These are phyloP conservation scores for Lingula anatina DNA, from an alignment of 2,888 invertebrate species.

Conservation along the genomic window DNA sequence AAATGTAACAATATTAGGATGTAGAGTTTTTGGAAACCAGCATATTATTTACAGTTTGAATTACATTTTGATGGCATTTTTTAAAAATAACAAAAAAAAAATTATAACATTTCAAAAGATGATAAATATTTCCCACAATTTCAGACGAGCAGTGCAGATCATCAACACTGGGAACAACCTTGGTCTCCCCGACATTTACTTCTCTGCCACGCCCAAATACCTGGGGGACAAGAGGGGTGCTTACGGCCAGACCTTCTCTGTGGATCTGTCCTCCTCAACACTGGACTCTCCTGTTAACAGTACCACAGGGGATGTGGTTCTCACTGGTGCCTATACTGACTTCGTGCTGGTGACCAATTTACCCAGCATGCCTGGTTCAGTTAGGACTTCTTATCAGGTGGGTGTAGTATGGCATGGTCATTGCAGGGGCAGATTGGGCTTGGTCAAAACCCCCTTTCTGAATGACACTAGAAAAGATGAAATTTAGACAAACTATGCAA, in stretches of 20 bases:
- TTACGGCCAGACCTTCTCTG: constrained; percentile 17
- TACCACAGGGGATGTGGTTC: constrained; percentile 17
- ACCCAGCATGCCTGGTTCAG: constrained; percentile 3
- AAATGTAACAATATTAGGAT: too few species aligned
- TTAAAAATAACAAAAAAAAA: too few species aligned
- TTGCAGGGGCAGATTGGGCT: too few species aligned
- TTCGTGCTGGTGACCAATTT: constrained; percentile 13
- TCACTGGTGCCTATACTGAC: constrained; percentile 10
- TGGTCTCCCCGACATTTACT: constrained; percentile 10
- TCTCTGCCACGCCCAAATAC: constrained; percentile 16
- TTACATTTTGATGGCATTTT: too few species aligned
- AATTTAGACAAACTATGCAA: too few species aligned
- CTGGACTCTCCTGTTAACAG: background rate
- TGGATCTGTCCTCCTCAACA: constrained; percentile 8
- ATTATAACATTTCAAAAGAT: too few species aligned
- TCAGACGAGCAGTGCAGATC: constrained; percentile 21
- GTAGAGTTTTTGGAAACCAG: too few species aligned
- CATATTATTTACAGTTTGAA: too few species aligned
- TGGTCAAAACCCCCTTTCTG: too few species aligned
- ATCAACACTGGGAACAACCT: constrained; percentile 11
- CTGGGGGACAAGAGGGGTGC: constrained; percentile 22
- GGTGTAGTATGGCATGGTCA: too few species aligned
- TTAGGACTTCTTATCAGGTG: background rate
- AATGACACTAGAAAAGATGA: too few species aligned
- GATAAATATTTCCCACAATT: too few species aligned